These are phyloP conservation scores for Taphrorychus bicolor DNA, from an alignment of 2,888 invertebrate genomes.

Conservation along the genomic window DNA sequence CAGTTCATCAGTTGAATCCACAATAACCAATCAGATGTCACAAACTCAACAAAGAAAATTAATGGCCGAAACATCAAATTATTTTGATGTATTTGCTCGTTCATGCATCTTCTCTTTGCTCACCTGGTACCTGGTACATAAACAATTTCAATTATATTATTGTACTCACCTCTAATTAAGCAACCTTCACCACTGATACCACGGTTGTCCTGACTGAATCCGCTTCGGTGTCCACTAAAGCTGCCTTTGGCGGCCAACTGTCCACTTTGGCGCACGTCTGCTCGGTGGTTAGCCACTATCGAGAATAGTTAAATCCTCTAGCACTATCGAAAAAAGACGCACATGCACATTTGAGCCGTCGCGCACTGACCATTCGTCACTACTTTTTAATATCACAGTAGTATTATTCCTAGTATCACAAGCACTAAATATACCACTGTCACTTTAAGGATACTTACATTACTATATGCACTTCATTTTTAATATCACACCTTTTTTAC, in stretches of 20 bases:
- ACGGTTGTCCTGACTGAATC: background rate
- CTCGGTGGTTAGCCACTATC: conserved; percentile 62
- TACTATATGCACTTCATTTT: conserved; percentile 6
- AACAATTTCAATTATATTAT: too few species aligned
- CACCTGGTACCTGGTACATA: too few species aligned
- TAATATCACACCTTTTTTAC: conserved; percentile 20
- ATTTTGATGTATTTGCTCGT: too few species aligned
- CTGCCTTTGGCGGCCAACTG: background rate
- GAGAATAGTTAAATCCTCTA: conserved; percentile 72
- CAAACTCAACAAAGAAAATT: too few species aligned
- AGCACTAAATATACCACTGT: background rate
- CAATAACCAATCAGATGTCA: too few species aligned
- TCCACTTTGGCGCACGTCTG: background rate
- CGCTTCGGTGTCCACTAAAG: background rate
- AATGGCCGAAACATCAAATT: too few species aligned
- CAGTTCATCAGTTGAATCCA: too few species aligned
- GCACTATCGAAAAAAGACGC: conserved; percentile 44
- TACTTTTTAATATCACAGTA: conserved; percentile 17
- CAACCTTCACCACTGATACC: conserved; percentile 53
- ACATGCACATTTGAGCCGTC: conserved; percentile 5
- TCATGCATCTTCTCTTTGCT: background rate
- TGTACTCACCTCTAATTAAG: conserved; percentile 55
- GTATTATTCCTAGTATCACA: conserved; percentile 16
- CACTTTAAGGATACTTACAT: conserved; percentile 17
- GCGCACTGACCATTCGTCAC: conserved; percentile 15